Evolutionary conservation across 2,888 invertebrate species (phyloP).

Genomic region (Idaea straminata): DNA sequence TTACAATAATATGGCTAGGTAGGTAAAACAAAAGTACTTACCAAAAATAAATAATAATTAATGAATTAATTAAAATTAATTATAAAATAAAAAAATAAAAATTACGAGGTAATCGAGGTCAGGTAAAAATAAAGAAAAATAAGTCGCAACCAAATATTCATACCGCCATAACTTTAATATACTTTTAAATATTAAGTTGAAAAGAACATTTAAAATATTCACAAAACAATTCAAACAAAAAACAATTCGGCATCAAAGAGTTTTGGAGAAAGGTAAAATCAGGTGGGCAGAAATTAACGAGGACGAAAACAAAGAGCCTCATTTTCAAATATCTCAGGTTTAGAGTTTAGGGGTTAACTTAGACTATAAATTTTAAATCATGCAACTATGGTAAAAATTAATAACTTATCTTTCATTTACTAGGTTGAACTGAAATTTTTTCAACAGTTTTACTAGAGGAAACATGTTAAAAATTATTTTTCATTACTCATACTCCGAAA

Average conservation of each 20-base stretch:
- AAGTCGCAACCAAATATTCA: not conserved
- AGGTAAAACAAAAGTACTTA: no score
- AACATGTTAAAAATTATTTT: no score
- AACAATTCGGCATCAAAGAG: slow-evolving; percentile 27
- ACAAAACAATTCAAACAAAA: slow-evolving; percentile 6
- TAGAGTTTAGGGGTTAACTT: slow-evolving; percentile 34
- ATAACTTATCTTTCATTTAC: no score
- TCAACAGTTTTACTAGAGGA: no score
- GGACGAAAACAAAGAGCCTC: slow-evolving; percentile 39
- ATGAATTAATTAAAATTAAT: no score
- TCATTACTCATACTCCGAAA: no score
- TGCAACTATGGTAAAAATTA: no score
- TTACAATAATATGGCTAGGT: no score
- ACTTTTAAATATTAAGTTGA: slow-evolving; percentile 3
- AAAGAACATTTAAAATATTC: slow-evolving; percentile 1
- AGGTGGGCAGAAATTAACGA: slow-evolving; percentile 47
- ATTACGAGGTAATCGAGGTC: no score
- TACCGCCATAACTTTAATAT: slow-evolving; percentile 10
- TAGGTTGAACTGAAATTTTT: no score
- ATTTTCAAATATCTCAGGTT: slow-evolving; percentile 44
- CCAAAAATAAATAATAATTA: no score
- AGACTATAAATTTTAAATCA: not conserved
- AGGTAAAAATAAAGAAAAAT: not conserved
- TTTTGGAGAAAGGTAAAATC: slow-evolving; percentile 32
- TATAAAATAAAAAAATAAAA: no score